phyloP scores from a whole-genome alignment of 2,888 invertebrate species.

The Eumacrocentrus americanus region DNA sequence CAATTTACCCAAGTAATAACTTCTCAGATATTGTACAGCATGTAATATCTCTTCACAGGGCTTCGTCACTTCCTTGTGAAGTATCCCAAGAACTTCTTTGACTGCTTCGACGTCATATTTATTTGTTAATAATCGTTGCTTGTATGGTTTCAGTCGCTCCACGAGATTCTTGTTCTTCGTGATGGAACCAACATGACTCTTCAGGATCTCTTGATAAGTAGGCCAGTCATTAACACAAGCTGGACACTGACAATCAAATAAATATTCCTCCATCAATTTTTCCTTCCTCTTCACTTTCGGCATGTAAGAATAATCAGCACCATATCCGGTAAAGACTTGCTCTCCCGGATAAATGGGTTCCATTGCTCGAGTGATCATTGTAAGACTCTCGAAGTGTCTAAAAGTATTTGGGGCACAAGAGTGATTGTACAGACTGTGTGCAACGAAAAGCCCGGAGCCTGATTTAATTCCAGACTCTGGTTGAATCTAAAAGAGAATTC shows the following conservation, averaged over 20 bases:
- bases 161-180: constrained; percentile 49
- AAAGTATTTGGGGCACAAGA: constrained; percentile 58
- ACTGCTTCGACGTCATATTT: constrained; percentile 59
- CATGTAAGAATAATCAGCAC: constrained; percentile 55
- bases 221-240: constrained; percentile 56
- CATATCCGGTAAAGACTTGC: constrained; percentile 57
- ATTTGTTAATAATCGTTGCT: constrained; percentile 47
- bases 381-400: constrained; percentile 55
- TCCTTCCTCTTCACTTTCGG: constrained; percentile 44
- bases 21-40: constrained; percentile 56
- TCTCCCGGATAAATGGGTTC: constrained; percentile 53
- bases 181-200: constrained; percentile 53
- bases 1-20: constrained; percentile 59
- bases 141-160: constrained; percentile 51
- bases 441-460: constrained; percentile 56
- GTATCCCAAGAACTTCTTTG: constrained; percentile 48
- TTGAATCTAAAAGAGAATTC: constrained; percentile 47
- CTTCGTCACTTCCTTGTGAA: constrained; percentile 48
- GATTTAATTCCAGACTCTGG: constrained; percentile 53
- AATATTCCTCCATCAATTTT: constrained; percentile 55
- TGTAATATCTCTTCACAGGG: constrained; percentile 59
- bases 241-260: constrained; percentile 54
- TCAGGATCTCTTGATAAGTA: constrained; percentile 49
- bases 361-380: constrained; percentile 56
- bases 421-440: constrained; percentile 57